Conservation (phyloP, 64 coral and sea anemone genomes). For the Platygyra sinensis region DNA sequence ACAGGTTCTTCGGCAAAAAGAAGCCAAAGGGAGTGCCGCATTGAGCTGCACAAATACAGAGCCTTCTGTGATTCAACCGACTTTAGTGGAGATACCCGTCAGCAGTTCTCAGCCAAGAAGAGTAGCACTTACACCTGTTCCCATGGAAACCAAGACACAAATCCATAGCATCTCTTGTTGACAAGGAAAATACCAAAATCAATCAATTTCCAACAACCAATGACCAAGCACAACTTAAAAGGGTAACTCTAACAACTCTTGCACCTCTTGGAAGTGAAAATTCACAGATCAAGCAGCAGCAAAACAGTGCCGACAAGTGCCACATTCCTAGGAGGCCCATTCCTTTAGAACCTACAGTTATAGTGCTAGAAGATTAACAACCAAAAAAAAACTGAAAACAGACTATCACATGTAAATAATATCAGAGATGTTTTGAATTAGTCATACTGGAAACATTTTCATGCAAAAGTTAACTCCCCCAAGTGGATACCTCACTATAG, state of each 20-base stretch:
- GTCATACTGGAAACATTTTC: too few relatives aligned
- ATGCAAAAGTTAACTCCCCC: too few relatives aligned
- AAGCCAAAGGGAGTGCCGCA: background rate
- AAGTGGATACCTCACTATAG: too few relatives aligned
- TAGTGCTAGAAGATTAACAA: constrained; percentile 34
- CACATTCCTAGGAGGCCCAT: constrained; percentile 14
- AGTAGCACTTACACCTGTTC: constrained; percentile 10
- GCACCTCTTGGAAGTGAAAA: background rate
- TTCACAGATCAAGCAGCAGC: background rate
- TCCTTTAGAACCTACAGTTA: constrained; percentile 53
- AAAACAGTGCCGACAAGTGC: background rate
- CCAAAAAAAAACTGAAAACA: background rate
- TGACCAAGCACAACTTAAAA: background rate
- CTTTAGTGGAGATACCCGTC: background rate
- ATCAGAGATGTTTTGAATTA: too few relatives aligned
- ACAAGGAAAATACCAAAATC: constrained; percentile 12
- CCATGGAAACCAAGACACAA: background rate
- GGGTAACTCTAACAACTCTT: constrained; percentile 27
- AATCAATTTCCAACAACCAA: background rate
- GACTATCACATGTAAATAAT: background rate
- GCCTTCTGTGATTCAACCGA: background rate
- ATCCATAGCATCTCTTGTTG: background rate
- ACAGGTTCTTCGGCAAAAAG: background rate
- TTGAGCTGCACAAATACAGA: background rate
- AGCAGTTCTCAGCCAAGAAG: background rate